Base-by-base conservation (phyloP, 2,797 vertebrate genomes). In the Alca torda region DNA sequence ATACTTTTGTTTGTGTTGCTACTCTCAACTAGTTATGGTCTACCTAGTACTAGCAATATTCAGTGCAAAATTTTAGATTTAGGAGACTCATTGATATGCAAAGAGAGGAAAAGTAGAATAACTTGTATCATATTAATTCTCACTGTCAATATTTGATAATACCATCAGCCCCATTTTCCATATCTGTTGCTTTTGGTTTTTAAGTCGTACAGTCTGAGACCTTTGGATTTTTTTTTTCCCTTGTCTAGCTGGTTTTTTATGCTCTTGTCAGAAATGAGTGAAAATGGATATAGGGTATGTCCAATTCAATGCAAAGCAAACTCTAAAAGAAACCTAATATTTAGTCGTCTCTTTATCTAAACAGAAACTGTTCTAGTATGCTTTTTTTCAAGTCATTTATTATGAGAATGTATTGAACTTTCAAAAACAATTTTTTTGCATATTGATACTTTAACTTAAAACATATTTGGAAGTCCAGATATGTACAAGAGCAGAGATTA, bases 141-240 rank as follows among this genome's bases (percentile, higher is more conserved):
- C 5, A 13, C 10, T 93, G 16, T 48, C n/a, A 45, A 0, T 78
- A 18, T 64, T 59, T 80, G 17, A 43, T 73, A 61, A 24, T 56
- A 54, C 24, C 13, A 6, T 74, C 25, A 68, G 31, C 43, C 41
- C 8, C 3, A 0, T 73, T 88, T 84, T 23, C 31, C 20, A 6
- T 73, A 1, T 72, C 21, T 67, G 16, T 79, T 93, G 45, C 35
- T 69, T 70, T 83, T 57, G 25, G 20, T 60, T 26, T 64, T 63
- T 65, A 60, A 81, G 30, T 57, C 21, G 11, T 81, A 15, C 39
- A 46, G 28, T 35, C 45, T 16, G 54, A 74, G 43, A 54, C 41
- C 14, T 79, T 25, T 31, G 28, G 6, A 2, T 0, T 6, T 6
- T 43, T 0, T 0, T 87, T 81, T 45, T 3, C 16, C 37, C 8